Base-by-base conservation (phyloP, 2,888 invertebrate species). In the Octonoba sinensis region DNA sequence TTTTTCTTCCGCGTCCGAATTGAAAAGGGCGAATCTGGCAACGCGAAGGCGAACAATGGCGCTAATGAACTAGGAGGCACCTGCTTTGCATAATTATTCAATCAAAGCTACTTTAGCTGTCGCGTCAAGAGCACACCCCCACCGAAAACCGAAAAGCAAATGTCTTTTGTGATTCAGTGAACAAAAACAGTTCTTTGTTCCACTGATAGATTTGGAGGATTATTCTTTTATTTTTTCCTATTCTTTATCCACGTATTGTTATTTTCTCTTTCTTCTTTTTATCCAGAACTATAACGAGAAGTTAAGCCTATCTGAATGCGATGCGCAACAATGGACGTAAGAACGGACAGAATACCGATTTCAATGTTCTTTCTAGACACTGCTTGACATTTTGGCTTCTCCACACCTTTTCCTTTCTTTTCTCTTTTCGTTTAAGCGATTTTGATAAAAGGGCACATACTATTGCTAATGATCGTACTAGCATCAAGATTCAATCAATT, bases 21-120 rank as follows among this genome's bases (percentile, higher is more conserved):
- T 69, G 62, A 70, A 70, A 76, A 70, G 70, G 70, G 59, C 20
- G 65, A 73, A 65, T 73, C 73, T 56, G 67, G 75, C 67, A 69
- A 62, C 57, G 73, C 46, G 59, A 46, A 70, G 46, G 56, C 51
- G 47, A 69, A 67, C 79, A 71, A 78, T 36, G 66, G 24, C 73
- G 18, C 73, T 81, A 81, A 81, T 81, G 79, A 81, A 73, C 56
- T 73, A 51, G 47, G 62, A 69, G 73, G 54, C 73, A 81, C 79
- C 79, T 81, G 79, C 69, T 81, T 81, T 81, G 79, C 79, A 81
- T 81, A 81, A 81, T 81, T 81, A 81, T 81, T 81, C 79, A 81
- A 81, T 81, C 79, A 81, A 79, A 69, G 57, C 79, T 69, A 66
- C 73, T 81, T 81, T 69, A 60, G 51, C 36, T 62, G 62, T 72